Evolutionary conservation across 2,113 vertebrate genomes (phyloP), one percentile per base, ranked within the genome.

Genomic region (Panthera leo): DNA sequence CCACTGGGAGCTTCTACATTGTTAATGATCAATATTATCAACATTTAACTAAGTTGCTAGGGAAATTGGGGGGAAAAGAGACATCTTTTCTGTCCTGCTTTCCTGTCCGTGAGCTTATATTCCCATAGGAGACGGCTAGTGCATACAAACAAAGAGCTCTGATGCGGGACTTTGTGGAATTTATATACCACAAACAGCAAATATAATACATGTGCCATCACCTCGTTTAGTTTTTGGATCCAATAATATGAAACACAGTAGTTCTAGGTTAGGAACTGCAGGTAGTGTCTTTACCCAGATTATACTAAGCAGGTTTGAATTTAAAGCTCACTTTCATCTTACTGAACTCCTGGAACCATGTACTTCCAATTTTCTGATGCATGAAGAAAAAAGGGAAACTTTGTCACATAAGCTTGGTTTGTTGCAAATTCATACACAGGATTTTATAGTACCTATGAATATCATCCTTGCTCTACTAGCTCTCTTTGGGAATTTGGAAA

Each of bases 331-430:
- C 14, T 42, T 75, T 89, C 48, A 63, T 65, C 67, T 76, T 45
- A 39, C 29, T 67, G 65, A 91, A 94, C 23, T 91, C 23, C 63
- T 76, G 61, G 63, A 87, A 96, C 18, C 14, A 58, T 21, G 39
- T 1, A 79, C 36, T 78, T 53, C 31, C 25, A 85, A 63, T 87
- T 29, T 83, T 71, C 29, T 80, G 48, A 78, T 39, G 31, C 95
- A 90, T 48, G 21, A 97, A 95, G 71, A 25, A 63, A 88, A 85
- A 70, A 58, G 27, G 18, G 51, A 97, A 94, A 85, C 7, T 36
- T 51, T 96, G 63, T 84, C 85, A 90, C 94, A 45, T 78, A 94
- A 94, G 75, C 70, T 92, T 36, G n/a, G 61, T n/a, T 70, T 94
- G 39, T n/a, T 83, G 48, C 63, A 88, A 90, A 92, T 89, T 31